Conservation (phyloP, 2,888 invertebrate species). For the Parelbella ahira region DNA sequence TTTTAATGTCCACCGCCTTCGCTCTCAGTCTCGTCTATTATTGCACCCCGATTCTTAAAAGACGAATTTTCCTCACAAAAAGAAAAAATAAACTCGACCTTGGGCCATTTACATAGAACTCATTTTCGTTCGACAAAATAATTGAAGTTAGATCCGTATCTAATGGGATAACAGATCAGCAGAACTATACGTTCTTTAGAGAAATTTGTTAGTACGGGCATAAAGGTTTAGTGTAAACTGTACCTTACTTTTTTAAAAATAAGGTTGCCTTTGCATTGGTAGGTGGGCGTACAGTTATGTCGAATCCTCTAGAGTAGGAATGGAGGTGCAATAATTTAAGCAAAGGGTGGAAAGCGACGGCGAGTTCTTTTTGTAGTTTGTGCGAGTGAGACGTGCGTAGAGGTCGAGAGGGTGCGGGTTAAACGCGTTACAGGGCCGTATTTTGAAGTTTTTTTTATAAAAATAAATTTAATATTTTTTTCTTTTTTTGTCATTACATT, state of each 20-base stretch:
- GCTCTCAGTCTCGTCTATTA: slow-evolving; percentile 47
- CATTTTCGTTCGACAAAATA: slow-evolving; percentile 31
- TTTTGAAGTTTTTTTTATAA: slow-evolving; percentile 26
- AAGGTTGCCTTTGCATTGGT: slow-evolving; percentile 42
- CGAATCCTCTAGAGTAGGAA: slow-evolving; percentile 44
- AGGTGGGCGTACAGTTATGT: slow-evolving; percentile 39
- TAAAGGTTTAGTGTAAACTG: slow-evolving; percentile 27
- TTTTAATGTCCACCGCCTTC: slow-evolving; percentile 63
- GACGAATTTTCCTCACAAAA: slow-evolving; percentile 45
- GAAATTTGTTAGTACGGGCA: slow-evolving; percentile 55
- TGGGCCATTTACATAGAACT: slow-evolving; percentile 33
- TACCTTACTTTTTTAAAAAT: slow-evolving; percentile 30
- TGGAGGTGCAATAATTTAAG: slow-evolving; percentile 78
- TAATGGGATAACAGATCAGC: slow-evolving; percentile 56
- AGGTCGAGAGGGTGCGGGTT: slow-evolving; percentile 72
- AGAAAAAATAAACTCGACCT: slow-evolving; percentile 33
- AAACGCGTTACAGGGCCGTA: slow-evolving; percentile 65
- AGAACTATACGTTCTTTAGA: slow-evolving; percentile 61
- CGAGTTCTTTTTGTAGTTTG: slow-evolving; percentile 79
- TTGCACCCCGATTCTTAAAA: slow-evolving; percentile 51
- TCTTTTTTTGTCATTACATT: slow-evolving; percentile 19
- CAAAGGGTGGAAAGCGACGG: slow-evolving; percentile 78
- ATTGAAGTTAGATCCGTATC: slow-evolving; percentile 59
- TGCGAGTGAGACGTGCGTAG: slow-evolving; percentile 80
- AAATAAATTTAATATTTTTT: slow-evolving; percentile 25